Conservation (phyloP, 2,113 vertebrate species). For the Progne subis region DNA sequence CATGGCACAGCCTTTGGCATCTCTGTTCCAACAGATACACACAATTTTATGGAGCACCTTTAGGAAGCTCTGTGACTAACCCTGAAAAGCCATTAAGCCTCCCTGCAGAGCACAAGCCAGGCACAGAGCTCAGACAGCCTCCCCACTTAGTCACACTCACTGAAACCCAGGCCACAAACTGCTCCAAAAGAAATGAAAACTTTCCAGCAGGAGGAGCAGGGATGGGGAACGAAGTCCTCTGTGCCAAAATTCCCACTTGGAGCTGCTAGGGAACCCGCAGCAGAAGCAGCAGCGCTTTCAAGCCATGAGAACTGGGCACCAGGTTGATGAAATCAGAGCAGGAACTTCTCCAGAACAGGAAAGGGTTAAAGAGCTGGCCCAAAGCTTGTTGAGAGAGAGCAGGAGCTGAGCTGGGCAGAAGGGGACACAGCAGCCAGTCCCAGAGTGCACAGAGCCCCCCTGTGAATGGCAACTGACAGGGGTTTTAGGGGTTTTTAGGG, state of each 20-base stretch:
- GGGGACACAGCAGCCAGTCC: not conserved
- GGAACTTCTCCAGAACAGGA: not conserved
- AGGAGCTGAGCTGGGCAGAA: not conserved
- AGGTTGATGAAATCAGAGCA: not conserved
- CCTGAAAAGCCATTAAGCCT: not conserved
- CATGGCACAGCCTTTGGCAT: not conserved
- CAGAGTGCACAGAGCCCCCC: not conserved
- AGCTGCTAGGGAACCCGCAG: not conserved
- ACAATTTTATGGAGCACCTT: not conserved
- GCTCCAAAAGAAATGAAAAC: not conserved
- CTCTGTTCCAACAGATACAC: not conserved
- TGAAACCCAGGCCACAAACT: not conserved
- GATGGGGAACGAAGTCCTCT: accelerated
- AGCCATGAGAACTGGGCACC: accelerated
- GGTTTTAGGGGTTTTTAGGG: accelerated
- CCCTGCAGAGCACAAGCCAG: not conserved
- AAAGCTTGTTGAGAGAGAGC: not conserved
- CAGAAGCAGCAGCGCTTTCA: not conserved
- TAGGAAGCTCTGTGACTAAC: not conserved
- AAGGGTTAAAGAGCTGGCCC: not conserved
- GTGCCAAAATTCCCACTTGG: not conserved
- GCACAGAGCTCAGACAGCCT: not conserved
- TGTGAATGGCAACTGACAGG: accelerated
- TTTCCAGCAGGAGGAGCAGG: not conserved
- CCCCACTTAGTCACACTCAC: not conserved